These are phyloP conservation scores for Chrysomela aeneicollis DNA, from an alignment of 2,888 invertebrate genomes.

Conservation along the genomic window DNA sequence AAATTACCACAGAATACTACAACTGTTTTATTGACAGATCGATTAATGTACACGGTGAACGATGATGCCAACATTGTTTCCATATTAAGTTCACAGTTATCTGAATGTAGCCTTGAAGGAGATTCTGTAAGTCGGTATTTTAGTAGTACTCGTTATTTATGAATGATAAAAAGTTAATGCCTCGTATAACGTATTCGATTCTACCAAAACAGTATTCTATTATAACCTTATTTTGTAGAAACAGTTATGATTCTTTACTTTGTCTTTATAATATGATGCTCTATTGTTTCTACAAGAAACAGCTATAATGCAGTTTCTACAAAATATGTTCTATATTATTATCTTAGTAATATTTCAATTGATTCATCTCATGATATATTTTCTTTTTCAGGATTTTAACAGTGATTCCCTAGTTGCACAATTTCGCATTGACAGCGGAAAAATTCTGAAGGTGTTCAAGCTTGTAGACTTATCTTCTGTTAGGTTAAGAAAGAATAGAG, in stretches of 20 bases:
- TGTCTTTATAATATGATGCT: too few relatives aligned
- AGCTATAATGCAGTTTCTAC: background rate
- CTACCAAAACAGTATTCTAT: too few relatives aligned
- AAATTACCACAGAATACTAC: constrained; percentile 71
- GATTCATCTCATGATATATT: constrained; percentile 3
- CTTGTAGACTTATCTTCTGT: constrained; percentile 60
- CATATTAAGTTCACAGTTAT: constrained; percentile 67
- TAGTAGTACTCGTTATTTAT: background rate
- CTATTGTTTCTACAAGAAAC: too few relatives aligned
- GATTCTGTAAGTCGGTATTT: constrained; percentile 58
- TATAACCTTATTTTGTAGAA: too few relatives aligned
- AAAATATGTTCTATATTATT: too few relatives aligned
- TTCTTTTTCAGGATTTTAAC: constrained; percentile 65
- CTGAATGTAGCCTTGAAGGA: constrained; percentile 65
- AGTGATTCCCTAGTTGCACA: constrained; percentile 66
- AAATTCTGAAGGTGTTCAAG: constrained; percentile 64
- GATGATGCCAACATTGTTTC: constrained; percentile 61
- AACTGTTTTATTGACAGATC: constrained; percentile 72
- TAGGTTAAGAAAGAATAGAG: constrained; percentile 50
- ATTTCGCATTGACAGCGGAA: constrained; percentile 64
- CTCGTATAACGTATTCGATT: too few relatives aligned
- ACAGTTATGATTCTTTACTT: too few relatives aligned
- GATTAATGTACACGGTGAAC: constrained; percentile 71
- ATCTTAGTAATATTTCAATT: constrained; percentile 10
- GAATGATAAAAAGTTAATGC: background rate